Evolutionary conservation across 2,888 invertebrate species (phyloP).

Genomic region (Gastrophysa polygoni): DNA sequence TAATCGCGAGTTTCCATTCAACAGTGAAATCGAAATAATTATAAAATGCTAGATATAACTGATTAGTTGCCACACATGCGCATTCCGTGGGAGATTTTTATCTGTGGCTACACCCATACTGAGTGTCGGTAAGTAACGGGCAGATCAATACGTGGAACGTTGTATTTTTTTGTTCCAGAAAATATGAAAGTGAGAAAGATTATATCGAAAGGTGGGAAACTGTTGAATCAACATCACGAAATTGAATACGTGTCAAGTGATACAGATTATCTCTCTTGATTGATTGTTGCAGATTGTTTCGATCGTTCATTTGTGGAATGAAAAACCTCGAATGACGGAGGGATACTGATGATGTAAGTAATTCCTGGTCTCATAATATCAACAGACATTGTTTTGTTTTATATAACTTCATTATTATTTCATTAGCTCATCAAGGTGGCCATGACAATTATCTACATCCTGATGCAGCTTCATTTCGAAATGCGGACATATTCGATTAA

Average conservation of each 20-base stretch:
- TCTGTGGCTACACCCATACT: constrained; percentile 11
- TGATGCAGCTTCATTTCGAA: background rate
- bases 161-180: constrained; percentile 9
- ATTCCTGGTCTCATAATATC: no score
- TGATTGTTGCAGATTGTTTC: no score
- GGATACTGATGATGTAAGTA: no score
- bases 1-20: no score
- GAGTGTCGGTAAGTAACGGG: constrained; percentile 2
- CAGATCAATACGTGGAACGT: constrained; percentile 7
- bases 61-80: constrained; percentile 4
- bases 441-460: background rate
- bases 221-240: no score
- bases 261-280: no score
- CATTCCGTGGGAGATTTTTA: constrained; percentile 8
- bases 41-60: constrained; percentile 3
- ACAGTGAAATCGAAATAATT: no score
- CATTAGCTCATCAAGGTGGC: background rate
- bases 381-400: no score
- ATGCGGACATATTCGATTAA: background rate
- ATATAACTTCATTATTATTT: no score
- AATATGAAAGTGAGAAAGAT: constrained; percentile 12
- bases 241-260: no score
- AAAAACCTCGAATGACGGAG: no score
- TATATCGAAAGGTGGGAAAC: background rate
- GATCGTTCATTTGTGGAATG: no score